Base-by-base conservation (phyloP, 2,888 invertebrate species). In the Monoplex corrugatus region DNA sequence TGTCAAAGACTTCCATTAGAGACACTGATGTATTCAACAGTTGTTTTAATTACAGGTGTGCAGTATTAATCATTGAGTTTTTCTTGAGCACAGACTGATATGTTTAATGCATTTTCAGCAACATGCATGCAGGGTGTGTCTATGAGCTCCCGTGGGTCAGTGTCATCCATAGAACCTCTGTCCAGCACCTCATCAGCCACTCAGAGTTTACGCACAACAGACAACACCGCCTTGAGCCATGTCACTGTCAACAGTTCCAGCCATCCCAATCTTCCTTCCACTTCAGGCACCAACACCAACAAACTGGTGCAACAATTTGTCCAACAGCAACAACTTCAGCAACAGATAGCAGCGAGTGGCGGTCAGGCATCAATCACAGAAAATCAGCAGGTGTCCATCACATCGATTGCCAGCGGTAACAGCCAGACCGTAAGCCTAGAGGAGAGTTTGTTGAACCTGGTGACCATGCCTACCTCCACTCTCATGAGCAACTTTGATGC, bases 161-260 rank as follows among this genome's bases (percentile, higher is more conserved):
- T 35, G 19, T 88, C 88, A 5, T 88, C 88, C 19, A 28, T 88
- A 32, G 88, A 88, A 43, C 88, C 88, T 0, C 83, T 83, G 32
- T 88, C 88, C 83, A 35, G 40, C 44, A 57, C 78, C 43, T 90
- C 87, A 32, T n/a, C 87, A 32, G 75, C 80, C n/a, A 28, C 78
- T 40, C 78, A 80, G 78, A 91, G 87, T 63, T 89, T 90, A 63
- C 87, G 91, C 32, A 91, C 92, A 6, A 85, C 89, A 0, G 92
- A 92, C 87, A 92, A 91, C 84, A 40, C 16, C 78, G 90, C 90
- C 38, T 91, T 92, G 90, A 92, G 91, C 57, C 92, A 89, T 68
- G 89, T 92, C 40, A 85, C 89, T 75, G 88, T 38, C 63, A 63
- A 28, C 63, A 83, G 87, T 0, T 63, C 87, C 44, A 85, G 88